These are phyloP conservation scores for Cabera pusaria DNA, from an alignment of 2,888 invertebrate genomes.

Conservation along the genomic window DNA sequence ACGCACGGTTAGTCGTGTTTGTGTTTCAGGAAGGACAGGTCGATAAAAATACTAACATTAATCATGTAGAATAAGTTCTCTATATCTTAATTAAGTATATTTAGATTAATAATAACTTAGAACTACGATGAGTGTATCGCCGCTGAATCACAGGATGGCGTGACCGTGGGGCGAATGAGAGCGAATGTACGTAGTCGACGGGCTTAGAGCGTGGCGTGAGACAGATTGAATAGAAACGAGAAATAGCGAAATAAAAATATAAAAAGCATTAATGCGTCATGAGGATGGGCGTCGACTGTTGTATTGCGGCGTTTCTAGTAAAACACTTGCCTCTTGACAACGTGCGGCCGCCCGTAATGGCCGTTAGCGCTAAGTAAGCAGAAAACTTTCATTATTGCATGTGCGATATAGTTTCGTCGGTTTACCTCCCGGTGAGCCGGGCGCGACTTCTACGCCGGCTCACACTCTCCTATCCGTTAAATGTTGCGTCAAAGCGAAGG, in stretches of 20 bases:
- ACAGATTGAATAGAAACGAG: slow-evolving; percentile 57
- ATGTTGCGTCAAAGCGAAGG: slow-evolving; percentile 34
- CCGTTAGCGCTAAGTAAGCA: slow-evolving; percentile 81
- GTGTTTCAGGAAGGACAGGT: slow-evolving; percentile 91
- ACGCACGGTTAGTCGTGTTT: slow-evolving; percentile 51
- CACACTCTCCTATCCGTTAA: slow-evolving; percentile 18
- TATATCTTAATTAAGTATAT: slow-evolving; percentile 49
- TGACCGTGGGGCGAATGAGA: slow-evolving; percentile 48
- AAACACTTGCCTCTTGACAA: slow-evolving; percentile 84
- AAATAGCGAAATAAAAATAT: slow-evolving; percentile 71
- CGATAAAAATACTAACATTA: slow-evolving; percentile 91
- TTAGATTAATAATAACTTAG: slow-evolving; percentile 44
- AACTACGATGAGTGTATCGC: slow-evolving; percentile 42
- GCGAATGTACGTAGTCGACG: slow-evolving; percentile 38
- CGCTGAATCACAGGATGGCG: slow-evolving; percentile 52
- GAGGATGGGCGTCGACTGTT: slow-evolving; percentile 77
- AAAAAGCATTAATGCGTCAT: slow-evolving; percentile 83
- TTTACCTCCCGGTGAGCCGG: too few species aligned
- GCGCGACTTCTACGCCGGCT: too few species aligned
- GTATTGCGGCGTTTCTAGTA: slow-evolving; percentile 76
- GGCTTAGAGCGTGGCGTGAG: slow-evolving; percentile 55
- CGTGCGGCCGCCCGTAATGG: slow-evolving; percentile 81
- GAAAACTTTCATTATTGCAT: slow-evolving; percentile 61
- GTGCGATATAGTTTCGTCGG: slow-evolving; percentile 16
- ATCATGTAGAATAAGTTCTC: slow-evolving; percentile 76